Evolutionary conservation across 2,113 vertebrate species (phyloP).

Genomic region (Spea bombifrons): DNA sequence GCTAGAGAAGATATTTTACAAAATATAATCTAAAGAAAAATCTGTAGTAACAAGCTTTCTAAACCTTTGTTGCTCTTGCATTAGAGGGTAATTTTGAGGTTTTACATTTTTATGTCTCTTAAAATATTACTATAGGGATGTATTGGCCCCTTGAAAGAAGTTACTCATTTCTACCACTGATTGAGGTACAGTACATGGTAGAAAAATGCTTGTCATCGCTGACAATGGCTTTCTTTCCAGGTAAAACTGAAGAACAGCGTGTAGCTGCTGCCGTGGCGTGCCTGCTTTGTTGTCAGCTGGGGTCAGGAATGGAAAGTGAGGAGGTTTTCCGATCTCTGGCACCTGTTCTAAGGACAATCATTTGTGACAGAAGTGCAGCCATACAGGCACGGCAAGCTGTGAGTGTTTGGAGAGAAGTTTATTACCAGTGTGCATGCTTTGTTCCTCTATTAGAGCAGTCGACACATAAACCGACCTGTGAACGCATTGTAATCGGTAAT

Average conservation of each 20-base stretch:
- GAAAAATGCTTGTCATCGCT: too few relatives aligned
- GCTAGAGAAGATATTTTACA: too few relatives aligned
- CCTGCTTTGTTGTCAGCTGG: slow-evolving; percentile 90
- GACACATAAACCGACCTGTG: background rate
- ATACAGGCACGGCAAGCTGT: slow-evolving; percentile 87
- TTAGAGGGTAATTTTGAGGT: too few relatives aligned
- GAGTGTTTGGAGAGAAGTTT: slow-evolving; percentile 57
- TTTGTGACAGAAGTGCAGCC: slow-evolving; percentile 82
- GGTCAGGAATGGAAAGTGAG: slow-evolving; percentile 92
- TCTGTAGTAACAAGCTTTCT: too few relatives aligned
- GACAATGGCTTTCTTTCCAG: slow-evolving; percentile 56
- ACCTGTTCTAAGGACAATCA: slow-evolving; percentile 86
- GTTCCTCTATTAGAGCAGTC: background rate
- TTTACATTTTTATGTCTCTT: too few relatives aligned
- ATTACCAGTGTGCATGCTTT: background rate
- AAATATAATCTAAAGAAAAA: too few relatives aligned
- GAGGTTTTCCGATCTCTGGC: slow-evolving; percentile 90
- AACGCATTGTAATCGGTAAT: too few relatives aligned
- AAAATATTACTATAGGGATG: too few relatives aligned
- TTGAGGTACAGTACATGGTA: too few relatives aligned
- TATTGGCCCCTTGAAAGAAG: too few relatives aligned
- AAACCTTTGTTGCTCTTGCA: too few relatives aligned
- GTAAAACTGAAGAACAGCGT: slow-evolving; percentile 89
- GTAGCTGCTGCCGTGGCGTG: slow-evolving; percentile 86
- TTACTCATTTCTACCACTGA: too few relatives aligned